Evolutionary conservation across 2,888 invertebrate species (phyloP).

Genomic region (Eupithecia dodoneata): DNA sequence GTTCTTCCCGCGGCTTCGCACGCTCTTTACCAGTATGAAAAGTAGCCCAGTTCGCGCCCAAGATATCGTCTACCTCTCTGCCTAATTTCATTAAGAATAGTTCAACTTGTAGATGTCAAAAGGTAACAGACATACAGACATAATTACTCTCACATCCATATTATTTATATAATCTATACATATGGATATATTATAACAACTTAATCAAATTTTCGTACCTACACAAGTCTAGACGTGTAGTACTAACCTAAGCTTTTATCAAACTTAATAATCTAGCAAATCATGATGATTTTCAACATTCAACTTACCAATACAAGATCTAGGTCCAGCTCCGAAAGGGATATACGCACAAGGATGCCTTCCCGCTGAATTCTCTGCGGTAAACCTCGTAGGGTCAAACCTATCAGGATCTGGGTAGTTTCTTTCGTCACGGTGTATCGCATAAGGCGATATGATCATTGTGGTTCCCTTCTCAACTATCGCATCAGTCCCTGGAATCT

Average conservation of each 20-base stretch:
- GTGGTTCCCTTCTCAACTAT: slow-evolving; percentile 60
- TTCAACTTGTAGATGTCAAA: too few species aligned
- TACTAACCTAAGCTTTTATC: background rate
- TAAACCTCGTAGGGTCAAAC: slow-evolving; percentile 79
- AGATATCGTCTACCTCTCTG: background rate
- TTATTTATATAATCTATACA: too few species aligned
- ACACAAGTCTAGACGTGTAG: background rate
- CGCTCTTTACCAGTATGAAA: background rate
- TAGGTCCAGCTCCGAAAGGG: slow-evolving; percentile 73
- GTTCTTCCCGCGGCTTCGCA: background rate
- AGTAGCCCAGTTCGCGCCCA: background rate
- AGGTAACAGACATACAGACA: background rate
- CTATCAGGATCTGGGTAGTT: slow-evolving; percentile 73
- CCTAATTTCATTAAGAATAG: background rate
- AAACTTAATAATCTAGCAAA: background rate
- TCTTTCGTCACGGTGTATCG: slow-evolving; percentile 73
- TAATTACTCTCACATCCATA: background rate
- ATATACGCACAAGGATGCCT: slow-evolving; percentile 66
- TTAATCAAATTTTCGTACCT: background rate
- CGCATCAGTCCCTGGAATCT: slow-evolving; percentile 62
- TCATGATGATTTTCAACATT: slow-evolving; percentile 1
- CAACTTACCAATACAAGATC: slow-evolving; percentile 72
- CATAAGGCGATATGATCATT: slow-evolving; percentile 64
- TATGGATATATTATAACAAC: background rate
- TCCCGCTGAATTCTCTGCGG: slow-evolving; percentile 56